These are phyloP conservation scores for Heliconius ethilla DNA, from an alignment of 2,888 invertebrate genomes.

Conservation along the genomic window DNA sequence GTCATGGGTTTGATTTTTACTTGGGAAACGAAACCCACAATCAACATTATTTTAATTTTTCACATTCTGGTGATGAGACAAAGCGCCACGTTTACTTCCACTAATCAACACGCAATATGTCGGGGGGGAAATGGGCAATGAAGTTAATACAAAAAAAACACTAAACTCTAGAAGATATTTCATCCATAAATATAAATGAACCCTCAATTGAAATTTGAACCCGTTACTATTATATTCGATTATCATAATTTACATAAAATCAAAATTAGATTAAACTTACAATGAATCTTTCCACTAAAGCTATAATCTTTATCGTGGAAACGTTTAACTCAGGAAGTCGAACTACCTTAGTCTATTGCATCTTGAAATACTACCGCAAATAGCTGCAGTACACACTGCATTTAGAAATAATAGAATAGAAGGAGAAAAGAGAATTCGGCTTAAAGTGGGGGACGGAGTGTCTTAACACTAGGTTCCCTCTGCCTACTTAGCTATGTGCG, in stretches of 20 bases:
- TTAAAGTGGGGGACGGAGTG: too few species aligned
- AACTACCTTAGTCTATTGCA: slow-evolving; percentile 40
- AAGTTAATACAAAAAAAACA: background rate
- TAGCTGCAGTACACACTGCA: slow-evolving; percentile 36
- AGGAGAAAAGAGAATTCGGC: too few species aligned
- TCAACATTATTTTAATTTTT: background rate
- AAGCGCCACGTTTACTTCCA: background rate
- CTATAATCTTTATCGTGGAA: slow-evolving; percentile 35
- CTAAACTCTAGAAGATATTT: background rate
- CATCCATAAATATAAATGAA: background rate
- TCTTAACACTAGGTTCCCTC: too few species aligned
- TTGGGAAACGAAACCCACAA: fast-evolving
- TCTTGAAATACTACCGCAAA: slow-evolving; percentile 43
- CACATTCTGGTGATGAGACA: background rate
- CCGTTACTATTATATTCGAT: background rate
- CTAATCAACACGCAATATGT: background rate
- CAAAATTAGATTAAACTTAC: background rate
- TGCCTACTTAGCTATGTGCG: too few species aligned
- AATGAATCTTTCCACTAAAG: slow-evolving; percentile 15
- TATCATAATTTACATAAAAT: background rate
- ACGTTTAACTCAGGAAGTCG: slow-evolving; percentile 34
- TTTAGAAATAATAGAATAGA: background rate
- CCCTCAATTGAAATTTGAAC: background rate
- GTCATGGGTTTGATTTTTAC: background rate
- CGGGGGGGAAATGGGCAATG: background rate